Percentiles rank a stretch among this genome's conserved stretches.
Evolutionary conservation across 2,797 vertebrate species (phyloP).

Genomic region (Muscicapa comitata): DNA sequence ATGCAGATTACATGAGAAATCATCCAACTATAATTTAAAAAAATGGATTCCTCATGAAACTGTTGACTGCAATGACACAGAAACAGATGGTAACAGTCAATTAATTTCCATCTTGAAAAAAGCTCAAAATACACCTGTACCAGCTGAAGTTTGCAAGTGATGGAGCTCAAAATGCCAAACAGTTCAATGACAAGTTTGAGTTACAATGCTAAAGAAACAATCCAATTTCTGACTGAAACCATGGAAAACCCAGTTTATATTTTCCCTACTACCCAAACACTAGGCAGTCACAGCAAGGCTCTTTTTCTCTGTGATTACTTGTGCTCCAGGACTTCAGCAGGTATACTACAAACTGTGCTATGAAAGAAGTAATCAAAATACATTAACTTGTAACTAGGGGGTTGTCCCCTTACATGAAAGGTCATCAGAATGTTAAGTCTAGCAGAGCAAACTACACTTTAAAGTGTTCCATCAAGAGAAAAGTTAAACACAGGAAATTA

Average conservation of each 20-base stretch:
- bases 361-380: slow-evolving; percentile 24
- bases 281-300: neutral
- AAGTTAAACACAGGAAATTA: neutral
- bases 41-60: neutral
- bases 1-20: slow-evolving; percentile 22
- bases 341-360: neutral
- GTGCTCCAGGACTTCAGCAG: neutral
- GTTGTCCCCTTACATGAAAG: neutral
- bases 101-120: neutral
- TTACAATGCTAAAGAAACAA: slow-evolving; percentile 31
- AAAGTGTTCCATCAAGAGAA: neutral
- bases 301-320: neutral
- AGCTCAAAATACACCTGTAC: neutral
- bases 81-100: neutral
- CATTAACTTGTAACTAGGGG: neutral
- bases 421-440: neutral
- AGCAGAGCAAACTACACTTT: neutral
- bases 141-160: neutral
- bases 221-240: slow-evolving; percentile 33
- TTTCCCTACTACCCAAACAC: slow-evolving; percentile 32
- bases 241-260: slow-evolving; percentile 21
- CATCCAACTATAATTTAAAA: neutral
- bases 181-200: slow-evolving; percentile 8
- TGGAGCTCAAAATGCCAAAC: neutral
- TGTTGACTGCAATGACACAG: neutral